Base-by-base conservation (phyloP, 2,797 vertebrate species). In the Hyperoplus lanceolatus region DNA sequence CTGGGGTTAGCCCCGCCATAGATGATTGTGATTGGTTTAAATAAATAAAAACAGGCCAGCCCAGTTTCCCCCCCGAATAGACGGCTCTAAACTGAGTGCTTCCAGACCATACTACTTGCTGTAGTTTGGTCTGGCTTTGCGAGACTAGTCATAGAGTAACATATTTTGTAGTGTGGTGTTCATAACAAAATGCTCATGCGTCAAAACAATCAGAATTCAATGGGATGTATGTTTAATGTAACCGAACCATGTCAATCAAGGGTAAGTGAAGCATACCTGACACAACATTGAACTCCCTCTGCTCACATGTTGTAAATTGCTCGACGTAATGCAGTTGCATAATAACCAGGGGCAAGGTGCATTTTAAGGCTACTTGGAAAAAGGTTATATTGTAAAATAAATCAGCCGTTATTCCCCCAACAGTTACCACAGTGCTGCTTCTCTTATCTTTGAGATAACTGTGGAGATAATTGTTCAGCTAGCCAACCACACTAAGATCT, bases 321-420 rank as follows among this genome's bases (percentile, higher is more conserved):
- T 58, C 36, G 39, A 39, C 57, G 36, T 66, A 61, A 75, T 16
- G 29, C 8, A 16, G 55, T 50, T 75, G n/a, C 14, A 14, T 49
- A 76, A 75, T 29, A 67, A 58, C 65, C 4, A 53, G 14, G 51
- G 53, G 53, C 48, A 36, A 48, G n/a, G 16, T 53, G 49, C 29
- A 68, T 39, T 58, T 4, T 57, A 50, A 62, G 29, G 62, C 65
- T 80, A 54, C 58, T 65, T 73, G 18, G 39, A 55, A 29, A 79
- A 84, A 81, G 67, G 77, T 70, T 57, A 58, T 21, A 48, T 53
- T 36, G 45, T 36, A 67, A 69, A 87, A 70, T 67, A 36, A 74
- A 54, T 14, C 53, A 58, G 18, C 15, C 36, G 36, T 66, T 78
- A 75, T 56, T 84, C 70, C 58, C 69, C 2, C 42, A 75, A 80